These are phyloP conservation scores for Xenotilapia longispinis DNA, from an alignment of 2,113 vertebrate genomes.

Conservation along the genomic window DNA sequence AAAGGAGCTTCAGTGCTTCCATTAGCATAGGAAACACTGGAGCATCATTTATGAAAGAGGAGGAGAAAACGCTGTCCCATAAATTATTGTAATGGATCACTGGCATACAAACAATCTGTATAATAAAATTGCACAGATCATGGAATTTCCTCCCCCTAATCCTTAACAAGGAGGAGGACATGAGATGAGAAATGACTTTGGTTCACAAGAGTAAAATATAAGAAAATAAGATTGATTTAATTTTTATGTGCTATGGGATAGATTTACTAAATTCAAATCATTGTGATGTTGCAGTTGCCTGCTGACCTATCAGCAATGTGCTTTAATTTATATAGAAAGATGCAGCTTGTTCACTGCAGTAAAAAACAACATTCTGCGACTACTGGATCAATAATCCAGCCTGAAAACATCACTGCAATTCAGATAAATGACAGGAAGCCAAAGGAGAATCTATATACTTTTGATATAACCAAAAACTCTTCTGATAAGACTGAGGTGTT, in stretches of 20 bases:
- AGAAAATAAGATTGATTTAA: not conserved
- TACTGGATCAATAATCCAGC: not conserved
- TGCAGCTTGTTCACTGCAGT: not conserved
- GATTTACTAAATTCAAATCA: not conserved
- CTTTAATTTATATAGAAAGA: not conserved
- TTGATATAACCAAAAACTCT: not conserved
- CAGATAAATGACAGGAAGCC: not conserved
- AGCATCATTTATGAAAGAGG: not conserved
- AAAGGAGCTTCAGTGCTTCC: not conserved
- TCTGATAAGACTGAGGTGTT: not conserved
- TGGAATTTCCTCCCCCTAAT: not conserved
- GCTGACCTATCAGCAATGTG: not conserved
- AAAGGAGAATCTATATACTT: not conserved
- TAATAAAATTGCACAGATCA: not conserved
- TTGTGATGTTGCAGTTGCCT: not conserved
- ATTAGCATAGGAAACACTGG: not conserved
- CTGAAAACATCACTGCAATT: not conserved
- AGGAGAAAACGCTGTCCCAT: not conserved
- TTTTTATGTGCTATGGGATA: not conserved
- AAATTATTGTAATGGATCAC: not conserved
- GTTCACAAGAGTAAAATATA: not conserved
- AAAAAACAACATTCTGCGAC: not conserved
- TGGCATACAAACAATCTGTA: not conserved
- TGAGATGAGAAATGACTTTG: not conserved
- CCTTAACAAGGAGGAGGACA: not conserved